These are phyloP conservation scores for Leptopilina syphax DNA, from an alignment of 2,888 invertebrate species.

Conservation along the genomic window DNA sequence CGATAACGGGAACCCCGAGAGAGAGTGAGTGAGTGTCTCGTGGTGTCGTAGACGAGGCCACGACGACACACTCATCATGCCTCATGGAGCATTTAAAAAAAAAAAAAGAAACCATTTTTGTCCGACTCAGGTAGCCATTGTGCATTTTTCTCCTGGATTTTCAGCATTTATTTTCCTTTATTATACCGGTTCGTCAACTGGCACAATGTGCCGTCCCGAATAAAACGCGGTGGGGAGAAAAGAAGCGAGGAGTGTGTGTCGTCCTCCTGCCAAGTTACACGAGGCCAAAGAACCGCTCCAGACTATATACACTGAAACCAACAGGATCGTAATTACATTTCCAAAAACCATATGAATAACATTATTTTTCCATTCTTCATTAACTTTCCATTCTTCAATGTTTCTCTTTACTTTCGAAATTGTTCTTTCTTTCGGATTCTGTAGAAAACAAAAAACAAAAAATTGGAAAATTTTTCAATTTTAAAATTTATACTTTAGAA, in stretches of 20 bases:
- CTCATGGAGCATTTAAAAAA: conserved; percentile 6
- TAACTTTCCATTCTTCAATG: neutral
- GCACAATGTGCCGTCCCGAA: conserved; percentile 43
- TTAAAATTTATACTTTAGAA: too few species aligned
- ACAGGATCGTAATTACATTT: conserved; percentile 22
- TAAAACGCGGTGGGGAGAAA: conserved; percentile 20
- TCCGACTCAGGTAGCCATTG: conserved; percentile 47
- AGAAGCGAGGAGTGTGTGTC: conserved; percentile 29
- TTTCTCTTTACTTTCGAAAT: too few species aligned
- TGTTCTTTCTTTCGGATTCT: too few species aligned
- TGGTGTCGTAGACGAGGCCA: conserved; percentile 40
- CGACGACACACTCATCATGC: conserved; percentile 35
- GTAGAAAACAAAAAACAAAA: too few species aligned
- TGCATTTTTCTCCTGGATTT: conserved; percentile 52
- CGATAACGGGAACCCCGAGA: conserved; percentile 54
- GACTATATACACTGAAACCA: neutral
- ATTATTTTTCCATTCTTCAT: neutral
- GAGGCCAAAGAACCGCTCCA: conserved; percentile 42
- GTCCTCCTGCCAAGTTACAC: conserved; percentile 48
- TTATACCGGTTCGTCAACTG: conserved; percentile 54
- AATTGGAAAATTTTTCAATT: too few species aligned
- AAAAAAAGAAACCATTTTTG: conserved; percentile 42
- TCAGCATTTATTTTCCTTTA: conserved; percentile 54
- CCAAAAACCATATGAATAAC: neutral
- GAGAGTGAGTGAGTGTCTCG: conserved; percentile 28